These are phyloP conservation scores for Petaurus breviceps DNA, from an alignment of 2,113 vertebrate species.

Conservation along the genomic window DNA sequence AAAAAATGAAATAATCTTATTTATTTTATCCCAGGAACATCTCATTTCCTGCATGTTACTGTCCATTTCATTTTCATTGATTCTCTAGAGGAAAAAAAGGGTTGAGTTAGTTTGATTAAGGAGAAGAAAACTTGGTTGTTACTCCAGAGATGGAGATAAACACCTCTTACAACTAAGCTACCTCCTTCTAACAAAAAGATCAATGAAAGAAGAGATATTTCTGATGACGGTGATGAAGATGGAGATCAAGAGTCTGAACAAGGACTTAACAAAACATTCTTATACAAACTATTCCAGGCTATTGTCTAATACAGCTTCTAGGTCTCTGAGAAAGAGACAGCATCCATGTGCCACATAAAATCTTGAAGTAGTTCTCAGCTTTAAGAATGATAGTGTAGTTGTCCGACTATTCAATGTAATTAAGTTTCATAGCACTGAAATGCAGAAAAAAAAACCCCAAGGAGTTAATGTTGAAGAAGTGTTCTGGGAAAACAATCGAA, in stretches of 20 bases:
- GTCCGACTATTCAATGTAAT: constrained; percentile 22
- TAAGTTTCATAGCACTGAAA: constrained; percentile 23
- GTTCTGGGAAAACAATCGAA: neutral
- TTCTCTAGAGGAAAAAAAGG: constrained; percentile 16
- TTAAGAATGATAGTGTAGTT: neutral
- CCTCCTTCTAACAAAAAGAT: constrained; percentile 27
- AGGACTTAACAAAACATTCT: constrained; percentile 20
- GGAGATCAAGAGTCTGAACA: constrained; percentile 22
- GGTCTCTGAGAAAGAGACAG: constrained; percentile 29
- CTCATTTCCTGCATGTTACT: constrained; percentile 42
- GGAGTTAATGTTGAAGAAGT: neutral
- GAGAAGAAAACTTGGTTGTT: neutral
- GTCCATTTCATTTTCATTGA: constrained; percentile 5
- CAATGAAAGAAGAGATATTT: neutral
- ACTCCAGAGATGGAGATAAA: neutral
- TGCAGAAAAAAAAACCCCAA: neutral
- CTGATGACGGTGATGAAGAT: constrained; percentile 24
- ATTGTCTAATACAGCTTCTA: constrained; percentile 25
- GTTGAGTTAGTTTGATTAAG: neutral
- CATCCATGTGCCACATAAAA: constrained; percentile 14
- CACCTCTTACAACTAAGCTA: constrained; percentile 8
- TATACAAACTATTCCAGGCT: neutral
- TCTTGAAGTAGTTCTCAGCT: constrained; percentile 27
- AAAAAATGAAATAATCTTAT: constrained; percentile 65
- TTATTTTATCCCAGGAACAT: constrained; percentile 42